Conservation (phyloP, 2,113 vertebrate species). For the Pterocles burchelli region DNA sequence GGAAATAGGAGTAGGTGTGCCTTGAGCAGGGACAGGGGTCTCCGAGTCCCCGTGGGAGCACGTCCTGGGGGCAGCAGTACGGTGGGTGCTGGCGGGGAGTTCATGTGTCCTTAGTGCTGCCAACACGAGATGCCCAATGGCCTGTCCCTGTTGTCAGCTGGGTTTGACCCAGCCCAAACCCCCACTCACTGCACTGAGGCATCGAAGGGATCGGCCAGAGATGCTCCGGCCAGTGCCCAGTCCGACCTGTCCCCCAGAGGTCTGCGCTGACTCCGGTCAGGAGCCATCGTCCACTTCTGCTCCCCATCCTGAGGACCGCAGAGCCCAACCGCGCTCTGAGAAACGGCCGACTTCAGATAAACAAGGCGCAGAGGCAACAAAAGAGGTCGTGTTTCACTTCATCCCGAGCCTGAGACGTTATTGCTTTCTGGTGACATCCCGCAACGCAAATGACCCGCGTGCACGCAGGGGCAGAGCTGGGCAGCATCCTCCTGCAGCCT, state of each 20-base stretch:
- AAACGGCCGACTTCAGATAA: slow-evolving; percentile 12
- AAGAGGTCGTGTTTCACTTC: slow-evolving; percentile 56
- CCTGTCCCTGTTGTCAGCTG: not conserved
- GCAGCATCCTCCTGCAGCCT: not conserved
- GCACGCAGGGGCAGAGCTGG: not conserved
- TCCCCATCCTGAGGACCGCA: not conserved
- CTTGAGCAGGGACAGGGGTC: too few species aligned
- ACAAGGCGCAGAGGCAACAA: slow-evolving; percentile 41
- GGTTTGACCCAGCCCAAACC: not conserved
- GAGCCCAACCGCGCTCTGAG: not conserved
- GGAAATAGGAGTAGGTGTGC: too few species aligned
- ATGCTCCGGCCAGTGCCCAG: not conserved
- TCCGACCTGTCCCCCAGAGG: not conserved
- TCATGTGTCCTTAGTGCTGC: not conserved
- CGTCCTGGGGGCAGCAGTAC: too few species aligned
- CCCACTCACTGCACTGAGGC: not conserved
- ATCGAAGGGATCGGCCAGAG: not conserved
- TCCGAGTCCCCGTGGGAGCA: too few species aligned
- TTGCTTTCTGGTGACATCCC: slow-evolving; percentile 56
- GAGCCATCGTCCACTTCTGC: not conserved
- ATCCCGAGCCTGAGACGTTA: slow-evolving; percentile 31
- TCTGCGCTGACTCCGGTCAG: not conserved
- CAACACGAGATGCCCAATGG: not conserved
- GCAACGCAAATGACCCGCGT: not conserved
- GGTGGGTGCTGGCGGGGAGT: too few species aligned